Percentiles rank a stretch among this genome's conserved stretches.
Evolutionary conservation across 2,797 vertebrate genomes (phyloP).

Genomic region (Sebastes hubbsi): DNA sequence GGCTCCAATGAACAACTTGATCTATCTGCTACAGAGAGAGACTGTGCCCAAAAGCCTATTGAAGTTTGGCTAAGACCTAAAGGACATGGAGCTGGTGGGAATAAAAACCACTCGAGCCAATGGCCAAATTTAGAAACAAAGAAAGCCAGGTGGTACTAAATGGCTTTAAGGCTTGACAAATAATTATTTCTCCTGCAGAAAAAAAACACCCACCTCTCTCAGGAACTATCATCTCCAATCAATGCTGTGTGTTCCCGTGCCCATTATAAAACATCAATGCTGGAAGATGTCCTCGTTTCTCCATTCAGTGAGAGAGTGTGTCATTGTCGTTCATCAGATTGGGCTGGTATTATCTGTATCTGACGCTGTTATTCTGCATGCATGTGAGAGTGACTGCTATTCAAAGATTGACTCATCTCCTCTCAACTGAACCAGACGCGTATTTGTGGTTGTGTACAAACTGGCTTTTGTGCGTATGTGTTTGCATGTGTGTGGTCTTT

Average conservation of each 20-base stretch:
- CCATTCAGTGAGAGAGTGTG: constrained; percentile 17
- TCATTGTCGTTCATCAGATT: constrained; percentile 30
- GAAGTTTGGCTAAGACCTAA: constrained; percentile 47
- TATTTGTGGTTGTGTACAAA: constrained; percentile 23
- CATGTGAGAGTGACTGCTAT: constrained; percentile 21
- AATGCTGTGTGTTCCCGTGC: constrained; percentile 1
- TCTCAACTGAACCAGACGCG: neutral
- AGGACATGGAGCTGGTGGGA: constrained; percentile 23
- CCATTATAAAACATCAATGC: constrained; percentile 21
- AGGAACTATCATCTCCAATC: constrained; percentile 1
- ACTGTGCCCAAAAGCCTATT: constrained; percentile 7
- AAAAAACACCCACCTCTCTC: neutral
- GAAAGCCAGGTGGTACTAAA: constrained; percentile 6
- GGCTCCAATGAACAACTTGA: constrained; percentile 42
- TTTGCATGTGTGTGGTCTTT: constrained; percentile 15
- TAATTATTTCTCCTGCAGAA: constrained; percentile 2
- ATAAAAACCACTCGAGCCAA: constrained; percentile 22
- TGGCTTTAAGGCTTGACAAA: constrained; percentile 21
- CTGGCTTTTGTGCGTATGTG: neutral
- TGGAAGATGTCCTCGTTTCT: constrained; percentile 30
- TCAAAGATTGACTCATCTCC: constrained; percentile 47
- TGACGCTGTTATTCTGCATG: constrained; percentile 8
- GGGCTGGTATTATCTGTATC: constrained; percentile 15
- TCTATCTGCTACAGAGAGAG: constrained; percentile 22
- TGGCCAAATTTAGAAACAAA: constrained; percentile 46